phyloP scores from a whole-genome alignment of 2,888 invertebrate species.

The Conops quadrifasciatus region DNA sequence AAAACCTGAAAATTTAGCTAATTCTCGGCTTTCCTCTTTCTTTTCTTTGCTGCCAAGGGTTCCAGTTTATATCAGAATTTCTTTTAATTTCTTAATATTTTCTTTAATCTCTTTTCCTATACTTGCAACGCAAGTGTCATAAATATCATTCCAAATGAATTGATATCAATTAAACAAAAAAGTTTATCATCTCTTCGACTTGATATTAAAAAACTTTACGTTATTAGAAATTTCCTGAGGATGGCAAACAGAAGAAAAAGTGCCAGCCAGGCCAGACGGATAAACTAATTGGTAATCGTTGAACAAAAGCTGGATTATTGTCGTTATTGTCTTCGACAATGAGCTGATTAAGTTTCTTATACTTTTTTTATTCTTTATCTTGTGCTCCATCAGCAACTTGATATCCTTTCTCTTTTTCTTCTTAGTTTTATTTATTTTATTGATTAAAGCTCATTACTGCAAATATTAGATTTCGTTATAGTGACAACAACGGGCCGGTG shows the following conservation, averaged over 20 bases:
- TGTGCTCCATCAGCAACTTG: neutral
- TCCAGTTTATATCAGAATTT: no score
- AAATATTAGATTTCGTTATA: neutral
- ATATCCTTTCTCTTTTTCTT: neutral
- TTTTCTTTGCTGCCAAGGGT: neutral
- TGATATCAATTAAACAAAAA: constrained; percentile 24
- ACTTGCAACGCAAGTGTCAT: neutral
- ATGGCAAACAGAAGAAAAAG: no score
- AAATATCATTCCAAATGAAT: constrained; percentile 21
- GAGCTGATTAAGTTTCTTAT: neutral
- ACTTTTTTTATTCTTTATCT: neutral
- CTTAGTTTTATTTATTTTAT: neutral
- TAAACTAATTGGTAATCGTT: constrained; percentile 10
- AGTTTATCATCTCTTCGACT: neutral
- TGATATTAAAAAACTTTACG: no score
- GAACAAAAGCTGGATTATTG: constrained; percentile 21
- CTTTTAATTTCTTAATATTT: no score
- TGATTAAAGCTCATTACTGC: neutral
- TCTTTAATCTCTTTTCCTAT: no score
- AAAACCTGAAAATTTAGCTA: neutral
- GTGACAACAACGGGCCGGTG: no score
- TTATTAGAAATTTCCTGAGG: no score
- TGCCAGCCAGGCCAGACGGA: no score
- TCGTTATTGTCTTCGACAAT: neutral
- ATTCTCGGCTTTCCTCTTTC: neutral